A percentile compares a stretch with the other conserved stretches of the same genome.
These are phyloP conservation scores for Cryptocephalus primarius DNA, from an alignment of 2,888 invertebrate genomes.

Conservation along the genomic window DNA sequence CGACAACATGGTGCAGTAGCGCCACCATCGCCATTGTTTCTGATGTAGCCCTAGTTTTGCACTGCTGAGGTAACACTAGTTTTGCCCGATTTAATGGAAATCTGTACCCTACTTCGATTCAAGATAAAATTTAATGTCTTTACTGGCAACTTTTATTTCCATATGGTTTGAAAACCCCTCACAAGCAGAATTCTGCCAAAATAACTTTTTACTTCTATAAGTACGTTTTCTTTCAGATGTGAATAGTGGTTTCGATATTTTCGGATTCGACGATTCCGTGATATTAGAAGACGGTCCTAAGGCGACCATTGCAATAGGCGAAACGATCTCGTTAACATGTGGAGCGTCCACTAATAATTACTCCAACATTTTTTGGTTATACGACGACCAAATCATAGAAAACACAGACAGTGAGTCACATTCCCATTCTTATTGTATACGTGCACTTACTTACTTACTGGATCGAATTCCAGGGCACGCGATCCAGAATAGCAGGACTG, in stretches of 20 bases:
- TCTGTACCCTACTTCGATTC: no score
- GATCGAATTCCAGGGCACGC: conserved; percentile 4
- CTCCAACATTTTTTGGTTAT: conserved; percentile 42
- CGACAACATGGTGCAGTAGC: no score
- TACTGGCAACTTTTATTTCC: no score
- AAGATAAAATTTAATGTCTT: no score
- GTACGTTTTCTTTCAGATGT: conserved; percentile 32
- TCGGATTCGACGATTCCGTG: conserved; percentile 33
- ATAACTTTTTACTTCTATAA: no score
- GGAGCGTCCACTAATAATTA: conserved; percentile 46
- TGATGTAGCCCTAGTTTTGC: no score
- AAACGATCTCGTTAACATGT: conserved; percentile 46
- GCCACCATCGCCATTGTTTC: no score
- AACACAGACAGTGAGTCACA: conserved; percentile 6
- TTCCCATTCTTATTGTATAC: neutral
- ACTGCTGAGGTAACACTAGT: no score
- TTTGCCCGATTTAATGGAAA: no score
- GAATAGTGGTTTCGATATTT: conserved; percentile 37
- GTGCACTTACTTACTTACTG: conserved; percentile 4
- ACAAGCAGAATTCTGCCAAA: no score
- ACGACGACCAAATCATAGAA: conserved; percentile 2
- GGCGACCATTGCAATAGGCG: conserved; percentile 39
- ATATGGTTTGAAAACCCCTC: no score
- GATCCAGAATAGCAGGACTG: conserved; percentile 13
- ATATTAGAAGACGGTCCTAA: conserved; percentile 21